Evolutionary conservation across 2,888 invertebrate genomes (phyloP).

Genomic region (Polydesmus complanatus): DNA sequence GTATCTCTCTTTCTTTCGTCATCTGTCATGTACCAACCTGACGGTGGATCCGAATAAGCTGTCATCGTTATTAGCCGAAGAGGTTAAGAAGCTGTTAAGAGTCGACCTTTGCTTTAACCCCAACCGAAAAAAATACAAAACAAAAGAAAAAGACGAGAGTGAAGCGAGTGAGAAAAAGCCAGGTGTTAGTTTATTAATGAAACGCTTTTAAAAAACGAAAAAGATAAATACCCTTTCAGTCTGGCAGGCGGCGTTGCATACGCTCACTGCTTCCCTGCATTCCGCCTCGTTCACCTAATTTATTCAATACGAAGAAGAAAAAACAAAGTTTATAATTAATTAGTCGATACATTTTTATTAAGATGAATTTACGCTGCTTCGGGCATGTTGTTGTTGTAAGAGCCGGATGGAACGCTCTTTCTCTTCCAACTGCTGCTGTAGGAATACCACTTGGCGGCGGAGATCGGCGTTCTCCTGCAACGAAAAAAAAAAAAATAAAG

Average conservation of each 20-base stretch:
- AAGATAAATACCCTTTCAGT: slow-evolving; percentile 10
- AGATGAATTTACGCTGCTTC: slow-evolving; percentile 13
- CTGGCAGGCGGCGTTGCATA: slow-evolving; percentile 14
- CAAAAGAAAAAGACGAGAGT: neutral
- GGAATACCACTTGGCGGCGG: slow-evolving; percentile 45
- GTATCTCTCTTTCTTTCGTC: too few species aligned
- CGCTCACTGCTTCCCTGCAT: slow-evolving; percentile 5
- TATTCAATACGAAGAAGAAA: neutral
- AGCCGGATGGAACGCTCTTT: slow-evolving; percentile 66
- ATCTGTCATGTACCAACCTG: slow-evolving; percentile 15
- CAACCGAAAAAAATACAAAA: slow-evolving; percentile 2
- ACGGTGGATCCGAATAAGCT: slow-evolving; percentile 12
- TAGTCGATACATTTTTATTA: neutral
- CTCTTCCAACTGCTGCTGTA: slow-evolving; percentile 68
- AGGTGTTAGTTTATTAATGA: neutral
- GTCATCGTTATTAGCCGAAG: slow-evolving; percentile 9
- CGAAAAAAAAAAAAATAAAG: neutral
- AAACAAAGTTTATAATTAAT: neutral
- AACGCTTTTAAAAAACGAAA: neutral
- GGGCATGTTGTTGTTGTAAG: slow-evolving; percentile 63
- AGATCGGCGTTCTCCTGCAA: slow-evolving; percentile 54
- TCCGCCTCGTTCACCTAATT: neutral
- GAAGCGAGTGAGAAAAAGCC: neutral
- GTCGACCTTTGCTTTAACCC: slow-evolving; percentile 6
- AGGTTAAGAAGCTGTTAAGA: slow-evolving; percentile 1